Base-by-base conservation (phyloP, 1,140 invertebrate genomes). In the Drosophila jambulina region DNA sequence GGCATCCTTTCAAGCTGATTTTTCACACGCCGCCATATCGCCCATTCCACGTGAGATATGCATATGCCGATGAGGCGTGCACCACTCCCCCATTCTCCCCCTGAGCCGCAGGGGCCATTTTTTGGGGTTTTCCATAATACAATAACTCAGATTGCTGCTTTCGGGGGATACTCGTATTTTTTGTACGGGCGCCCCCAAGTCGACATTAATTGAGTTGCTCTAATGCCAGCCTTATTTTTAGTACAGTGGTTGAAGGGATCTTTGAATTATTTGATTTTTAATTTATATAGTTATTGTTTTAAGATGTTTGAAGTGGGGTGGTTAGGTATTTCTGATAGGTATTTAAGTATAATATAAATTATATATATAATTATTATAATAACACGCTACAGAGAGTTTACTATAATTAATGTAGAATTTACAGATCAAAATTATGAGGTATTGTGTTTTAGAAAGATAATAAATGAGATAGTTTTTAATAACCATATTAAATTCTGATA, bases 1-100 rank as follows among this genome's bases (percentile, higher is more conserved):
- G 84, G 84, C 84, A 78, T 87, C 84, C 85, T 87, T 87, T 87
- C 65, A 87, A 87, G 85, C 76, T 68, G 84, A 77, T 87, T 87
- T 87, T 88, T 87, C 84, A 88, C 83, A 87, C 83, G 84, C 80
- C 80, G 75, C 78, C 54, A 58, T 49, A 48, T 57, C 32, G 53
- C 78, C 67, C 72, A 64, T 83, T 69, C 64, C 54, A 76, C 78
- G 69, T 86, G 69, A 82, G 59, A 63, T 56, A 65, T n/a, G n/a
- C n/a, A n/a, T 56, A 54, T 67, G 67, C 59, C 63, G 82, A 67
- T 80, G 77, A 58, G 51, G 46, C 63, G 40, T 78, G 57, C 63
- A 34, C 27, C 27, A 25, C 15, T 23, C 29, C 43, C 54, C 36
- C 48, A 12, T 2, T n/a, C 15, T 17, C 36, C 42, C 12, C 21